A percentile compares a stretch with the other conserved stretches of the same genome.
phyloP scores from a whole-genome alignment of 2,113 vertebrate species.

The Amazona guildingii region DNA sequence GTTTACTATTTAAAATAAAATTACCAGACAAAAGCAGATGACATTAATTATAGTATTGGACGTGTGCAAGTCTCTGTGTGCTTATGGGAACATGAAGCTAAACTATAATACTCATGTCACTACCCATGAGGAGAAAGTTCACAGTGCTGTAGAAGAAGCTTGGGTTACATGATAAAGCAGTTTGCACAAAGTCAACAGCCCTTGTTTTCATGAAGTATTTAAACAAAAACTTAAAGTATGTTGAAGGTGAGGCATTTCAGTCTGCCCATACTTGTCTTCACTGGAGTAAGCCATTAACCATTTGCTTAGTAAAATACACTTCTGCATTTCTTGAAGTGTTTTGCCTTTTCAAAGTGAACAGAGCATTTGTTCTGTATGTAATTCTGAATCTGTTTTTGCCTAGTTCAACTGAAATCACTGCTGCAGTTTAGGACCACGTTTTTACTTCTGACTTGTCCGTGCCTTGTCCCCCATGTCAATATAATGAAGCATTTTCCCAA shows the following conservation, averaged over 20 bases:
- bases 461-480: background rate
- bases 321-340: background rate
- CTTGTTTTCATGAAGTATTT: background rate
- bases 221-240: background rate
- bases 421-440: background rate
- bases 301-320: background rate
- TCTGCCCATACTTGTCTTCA: background rate
- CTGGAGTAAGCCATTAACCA: background rate
- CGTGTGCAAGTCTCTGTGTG: background rate
- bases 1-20: background rate
- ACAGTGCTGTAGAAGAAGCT: background rate
- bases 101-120: background rate
- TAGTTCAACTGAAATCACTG: background rate
- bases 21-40: background rate
- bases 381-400: background rate
- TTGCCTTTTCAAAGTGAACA: background rate
- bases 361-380: background rate
- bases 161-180: background rate
- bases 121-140: background rate
- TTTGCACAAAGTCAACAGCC: background rate
- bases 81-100: background rate
- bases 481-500: background rate
- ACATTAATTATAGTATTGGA: background rate
- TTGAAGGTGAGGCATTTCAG: background rate
- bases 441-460: background rate